Percentiles rank a stretch among this genome's conserved stretches.
phyloP scores from a whole-genome alignment of 1,140 invertebrate genomes.

The Nomia melanderi region DNA sequence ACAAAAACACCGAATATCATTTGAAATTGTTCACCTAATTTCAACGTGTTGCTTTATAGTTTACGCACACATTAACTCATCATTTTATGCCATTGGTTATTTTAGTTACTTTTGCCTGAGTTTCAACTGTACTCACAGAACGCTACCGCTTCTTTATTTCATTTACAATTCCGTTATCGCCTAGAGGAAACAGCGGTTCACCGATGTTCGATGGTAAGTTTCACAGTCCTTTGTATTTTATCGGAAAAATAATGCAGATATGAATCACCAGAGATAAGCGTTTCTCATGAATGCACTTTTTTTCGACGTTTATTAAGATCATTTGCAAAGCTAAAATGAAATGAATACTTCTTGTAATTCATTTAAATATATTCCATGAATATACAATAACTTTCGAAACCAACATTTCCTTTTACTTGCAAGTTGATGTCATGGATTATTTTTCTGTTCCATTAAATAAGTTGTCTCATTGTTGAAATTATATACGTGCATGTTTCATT shows the following conservation, averaged over 20 bases:
- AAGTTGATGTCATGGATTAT: too few relatives aligned
- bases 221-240: neutral
- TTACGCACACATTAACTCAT: slow-evolving; percentile 9
- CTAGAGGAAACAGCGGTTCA: slow-evolving; percentile 69
- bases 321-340: neutral
- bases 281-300: neutral
- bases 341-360: neutral
- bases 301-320: neutral
- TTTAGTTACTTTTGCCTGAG: slow-evolving; percentile 75
- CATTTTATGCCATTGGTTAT: slow-evolving; percentile 43
- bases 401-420: too few relatives aligned
- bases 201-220: slow-evolving; percentile 79
- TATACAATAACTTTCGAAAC: too few relatives aligned
- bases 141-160: slow-evolving; percentile 68
- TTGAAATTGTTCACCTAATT: neutral
- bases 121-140: slow-evolving; percentile 64
- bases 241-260: slow-evolving; percentile 15
- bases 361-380: neutral
- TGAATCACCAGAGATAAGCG: neutral
- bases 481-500: too few relatives aligned
- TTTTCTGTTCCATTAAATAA: too few relatives aligned
- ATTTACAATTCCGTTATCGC: slow-evolving; percentile 72
- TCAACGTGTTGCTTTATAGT: slow-evolving; percentile 14
- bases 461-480: too few relatives aligned
- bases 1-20: neutral